Evolutionary conservation across 2,113 vertebrate species (phyloP).

Genomic region (Climacteris rufus): DNA sequence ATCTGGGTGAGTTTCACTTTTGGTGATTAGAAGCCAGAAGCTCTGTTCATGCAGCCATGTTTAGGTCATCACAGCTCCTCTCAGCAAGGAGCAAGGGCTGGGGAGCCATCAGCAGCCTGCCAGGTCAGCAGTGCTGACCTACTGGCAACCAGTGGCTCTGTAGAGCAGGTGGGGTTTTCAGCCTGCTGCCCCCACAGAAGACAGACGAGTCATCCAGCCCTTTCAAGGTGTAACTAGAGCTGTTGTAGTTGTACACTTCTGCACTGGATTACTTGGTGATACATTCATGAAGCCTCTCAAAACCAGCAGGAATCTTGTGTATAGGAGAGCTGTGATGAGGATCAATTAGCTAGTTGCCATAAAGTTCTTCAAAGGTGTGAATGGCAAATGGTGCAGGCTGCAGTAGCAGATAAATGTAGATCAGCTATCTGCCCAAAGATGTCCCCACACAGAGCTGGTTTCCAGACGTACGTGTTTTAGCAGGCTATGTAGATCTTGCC

Average conservation of each 20-base stretch:
- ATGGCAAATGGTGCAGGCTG: background rate
- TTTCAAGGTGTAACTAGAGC: background rate
- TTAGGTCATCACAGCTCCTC: background rate
- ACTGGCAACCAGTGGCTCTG: background rate
- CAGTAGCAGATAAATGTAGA: background rate
- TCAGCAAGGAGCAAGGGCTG: background rate
- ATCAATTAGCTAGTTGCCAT: background rate
- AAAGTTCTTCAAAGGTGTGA: background rate
- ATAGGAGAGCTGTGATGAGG: background rate
- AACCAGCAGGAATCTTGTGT: background rate
- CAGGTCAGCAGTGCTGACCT: background rate
- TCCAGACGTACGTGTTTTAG: background rate
- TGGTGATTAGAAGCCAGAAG: background rate
- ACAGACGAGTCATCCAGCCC: background rate
- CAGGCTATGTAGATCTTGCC: background rate
- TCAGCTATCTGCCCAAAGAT: background rate
- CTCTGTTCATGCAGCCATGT: background rate
- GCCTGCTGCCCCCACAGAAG: background rate
- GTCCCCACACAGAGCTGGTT: background rate
- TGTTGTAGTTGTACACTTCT: background rate
- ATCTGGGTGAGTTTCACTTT: conserved; percentile 12
- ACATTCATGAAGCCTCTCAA: background rate
- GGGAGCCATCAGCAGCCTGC: background rate
- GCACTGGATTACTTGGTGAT: background rate
- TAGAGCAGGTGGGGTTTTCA: background rate